Evolutionary conservation across 2,888 invertebrate genomes (phyloP), one percentile per base, ranked within the genome.

Genomic region (Drosophila maculinotata): DNA sequence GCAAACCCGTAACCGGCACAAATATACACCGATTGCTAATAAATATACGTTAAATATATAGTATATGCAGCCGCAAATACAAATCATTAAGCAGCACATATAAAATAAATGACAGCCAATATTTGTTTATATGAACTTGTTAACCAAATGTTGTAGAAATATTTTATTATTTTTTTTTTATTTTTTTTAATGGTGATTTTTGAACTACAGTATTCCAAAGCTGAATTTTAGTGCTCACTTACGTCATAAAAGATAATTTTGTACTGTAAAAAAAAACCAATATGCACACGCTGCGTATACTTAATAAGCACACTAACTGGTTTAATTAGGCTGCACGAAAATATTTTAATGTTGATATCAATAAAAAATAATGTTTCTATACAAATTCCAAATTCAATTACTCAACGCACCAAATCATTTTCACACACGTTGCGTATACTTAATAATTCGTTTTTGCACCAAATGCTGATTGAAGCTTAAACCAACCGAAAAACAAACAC

Each of bases 361-460:
- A 26, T 10, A 26, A 35, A 30, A 17, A 36, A n/a, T n/a, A n/a
- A n/a, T n/a, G 28, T 12, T 23, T n/a, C 14, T 25, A 14, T 8
- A 9, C 28, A 35, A 26, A 38, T 39, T 28, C 17, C 35, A 35
- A 56, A 36, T 7, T 42, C 49, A 48, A 48, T 45, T 31, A 8
- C 12, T 2, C 0, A 20, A n/a, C 7, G 1, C 28, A 17, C 9
- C 8, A 26, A 20, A 36, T 1, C 9, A 5, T 26, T 45, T 38
- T 30, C 35, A 12, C 39, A 47, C 39, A 44, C 31, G 31, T 26
- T 44, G 31, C 56, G 70, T 62, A 69, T 74, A 44, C 69, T 42
- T 68, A 62, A 73, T 59, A 31, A 49, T 17, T 17, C 23, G 26
- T 17, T 39, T 25, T 2, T 23, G 9, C 49, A 23, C 5, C 30